phyloP scores from a whole-genome alignment of 1,140 invertebrate genomes.

The Trachymyrmex septentrionalis region DNA sequence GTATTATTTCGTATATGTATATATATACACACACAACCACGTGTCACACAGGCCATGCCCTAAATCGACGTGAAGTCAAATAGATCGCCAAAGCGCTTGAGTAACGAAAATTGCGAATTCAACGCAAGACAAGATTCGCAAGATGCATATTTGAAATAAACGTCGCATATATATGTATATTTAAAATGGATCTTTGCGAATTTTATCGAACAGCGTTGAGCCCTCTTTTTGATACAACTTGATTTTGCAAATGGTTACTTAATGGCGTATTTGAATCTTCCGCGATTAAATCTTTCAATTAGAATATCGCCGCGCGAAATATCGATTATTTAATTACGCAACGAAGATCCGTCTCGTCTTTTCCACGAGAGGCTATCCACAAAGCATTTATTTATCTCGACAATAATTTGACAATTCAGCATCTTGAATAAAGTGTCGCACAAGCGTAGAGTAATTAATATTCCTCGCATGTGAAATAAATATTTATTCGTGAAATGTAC shows the following conservation, averaged over 20 bases:
- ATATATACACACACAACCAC: constrained; percentile 72
- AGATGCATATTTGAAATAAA: not conserved
- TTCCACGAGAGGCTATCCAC: not conserved
- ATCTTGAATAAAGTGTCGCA: constrained; percentile 12
- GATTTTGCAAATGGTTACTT: not conserved
- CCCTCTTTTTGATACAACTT: not conserved
- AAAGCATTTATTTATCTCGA: constrained; percentile 13
- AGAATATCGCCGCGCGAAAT: not conserved
- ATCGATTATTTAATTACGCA: constrained; percentile 30
- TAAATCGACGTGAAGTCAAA: constrained; percentile 48
- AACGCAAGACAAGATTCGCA: not conserved
- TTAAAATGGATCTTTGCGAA: not conserved
- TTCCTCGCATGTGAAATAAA: constrained; percentile 32
- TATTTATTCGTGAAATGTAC: constrained; percentile 46
- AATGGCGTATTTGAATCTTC: constrained; percentile 8
- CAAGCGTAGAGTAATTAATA: constrained; percentile 29
- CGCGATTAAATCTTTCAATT: constrained; percentile 19
- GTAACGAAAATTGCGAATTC: not conserved
- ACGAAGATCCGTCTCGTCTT: constrained; percentile 3
- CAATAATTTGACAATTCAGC: constrained; percentile 40
- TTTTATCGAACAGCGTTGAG: not conserved
- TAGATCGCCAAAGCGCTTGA: constrained; percentile 4
- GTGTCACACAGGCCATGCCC: constrained; percentile 61
- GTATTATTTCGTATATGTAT: constrained; percentile 58
- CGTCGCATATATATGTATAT: not conserved